Conservation (phyloP, 2,888 invertebrate species). For the Temnothorax rugatulus region DNA sequence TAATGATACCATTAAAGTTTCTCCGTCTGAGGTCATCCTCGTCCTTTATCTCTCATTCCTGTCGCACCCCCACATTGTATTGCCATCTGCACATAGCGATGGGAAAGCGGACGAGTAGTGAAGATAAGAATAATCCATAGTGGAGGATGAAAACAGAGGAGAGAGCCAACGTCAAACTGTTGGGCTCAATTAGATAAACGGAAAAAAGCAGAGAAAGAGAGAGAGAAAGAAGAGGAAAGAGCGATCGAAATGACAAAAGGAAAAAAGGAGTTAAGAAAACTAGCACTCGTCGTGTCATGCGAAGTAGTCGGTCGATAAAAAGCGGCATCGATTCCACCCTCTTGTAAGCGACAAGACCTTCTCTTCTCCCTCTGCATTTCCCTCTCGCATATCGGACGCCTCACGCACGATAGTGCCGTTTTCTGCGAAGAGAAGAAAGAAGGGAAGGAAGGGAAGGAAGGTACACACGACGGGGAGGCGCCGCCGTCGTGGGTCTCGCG, state of each 20-base stretch:
- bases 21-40: not conserved
- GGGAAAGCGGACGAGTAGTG: not conserved
- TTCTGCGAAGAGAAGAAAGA: constrained; percentile 43
- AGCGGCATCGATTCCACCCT: constrained; percentile 58
- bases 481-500: constrained; percentile 44
- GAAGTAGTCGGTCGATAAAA: constrained; percentile 60
- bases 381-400: constrained; percentile 26
- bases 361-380: not conserved
- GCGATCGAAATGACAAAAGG: not conserved
- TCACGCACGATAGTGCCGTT: constrained; percentile 45
- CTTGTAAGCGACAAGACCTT: constrained; percentile 27
- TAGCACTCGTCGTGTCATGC: constrained; percentile 31
- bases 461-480: constrained; percentile 35
- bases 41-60: constrained; percentile 17
- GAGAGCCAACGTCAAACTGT: not conserved
- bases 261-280: constrained; percentile 50
- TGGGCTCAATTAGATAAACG: constrained; percentile 29
- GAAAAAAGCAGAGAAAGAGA: not conserved
- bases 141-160: constrained; percentile 16
- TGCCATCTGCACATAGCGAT: constrained; percentile 1
- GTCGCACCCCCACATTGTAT: constrained; percentile 16
- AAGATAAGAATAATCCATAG: constrained; percentile 23
- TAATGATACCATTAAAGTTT: constrained; percentile 38
- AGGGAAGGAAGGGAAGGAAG: not conserved
- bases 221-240: not conserved